Evolutionary conservation across 2,888 invertebrate species (phyloP).

Genomic region (Rhamnusium bicolor): DNA sequence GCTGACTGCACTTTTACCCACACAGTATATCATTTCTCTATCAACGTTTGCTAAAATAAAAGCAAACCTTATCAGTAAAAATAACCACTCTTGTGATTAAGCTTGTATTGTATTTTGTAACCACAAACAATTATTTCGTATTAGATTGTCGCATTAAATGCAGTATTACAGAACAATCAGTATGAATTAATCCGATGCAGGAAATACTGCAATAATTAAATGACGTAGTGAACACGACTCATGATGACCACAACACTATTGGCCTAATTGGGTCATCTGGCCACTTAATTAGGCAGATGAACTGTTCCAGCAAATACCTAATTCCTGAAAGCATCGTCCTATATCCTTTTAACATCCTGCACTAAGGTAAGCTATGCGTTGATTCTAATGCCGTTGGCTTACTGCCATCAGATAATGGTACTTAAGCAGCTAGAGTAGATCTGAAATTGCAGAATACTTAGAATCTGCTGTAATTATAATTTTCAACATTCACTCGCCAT

Average conservation of each 20-base stretch:
- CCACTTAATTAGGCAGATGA: constrained; percentile 20
- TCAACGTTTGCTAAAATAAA: too few species aligned
- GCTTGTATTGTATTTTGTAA: neutral
- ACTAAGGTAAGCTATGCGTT: constrained; percentile 12
- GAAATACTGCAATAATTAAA: constrained; percentile 29
- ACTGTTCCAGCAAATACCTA: constrained; percentile 10
- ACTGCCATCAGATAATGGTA: neutral
- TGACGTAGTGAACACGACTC: neutral
- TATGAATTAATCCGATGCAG: neutral
- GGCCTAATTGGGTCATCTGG: constrained; percentile 3
- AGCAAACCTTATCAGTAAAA: too few species aligned
- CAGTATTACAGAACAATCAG: neutral
- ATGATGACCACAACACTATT: constrained; percentile 5
- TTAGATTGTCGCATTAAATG: neutral
- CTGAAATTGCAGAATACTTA: neutral
- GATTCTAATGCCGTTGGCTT: constrained; percentile 11
- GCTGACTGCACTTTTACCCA: too few species aligned
- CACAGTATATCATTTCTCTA: too few species aligned
- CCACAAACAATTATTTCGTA: neutral
- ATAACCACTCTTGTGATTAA: neutral
- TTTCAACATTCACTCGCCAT: too few species aligned
- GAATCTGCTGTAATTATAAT: neutral
- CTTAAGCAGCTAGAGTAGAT: too few species aligned
- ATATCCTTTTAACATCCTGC: constrained; percentile 19
- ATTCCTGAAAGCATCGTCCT: constrained; percentile 1